Evolutionary conservation across 2,888 invertebrate genomes (phyloP), one percentile per base, ranked within the genome.

Genomic region (Galeopsomyia nigrocyanea): DNA sequence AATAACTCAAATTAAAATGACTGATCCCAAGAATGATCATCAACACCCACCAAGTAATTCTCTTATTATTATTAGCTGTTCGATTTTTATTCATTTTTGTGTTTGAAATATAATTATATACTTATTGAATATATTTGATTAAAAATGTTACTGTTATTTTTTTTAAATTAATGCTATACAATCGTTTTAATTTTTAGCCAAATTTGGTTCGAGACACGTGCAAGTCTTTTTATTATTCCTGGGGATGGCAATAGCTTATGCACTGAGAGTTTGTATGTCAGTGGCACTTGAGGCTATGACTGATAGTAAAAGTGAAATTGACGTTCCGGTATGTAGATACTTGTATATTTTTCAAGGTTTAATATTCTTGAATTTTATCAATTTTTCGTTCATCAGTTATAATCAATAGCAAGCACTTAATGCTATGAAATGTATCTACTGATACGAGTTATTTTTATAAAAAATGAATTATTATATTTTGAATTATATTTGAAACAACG

Each of bases 261-360:
- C 87, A 21, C 81, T 90, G 46, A 86, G 91, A 17, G 88, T 89
- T 19, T 88, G 89, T 78, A 86, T 88, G 76, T 89, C 89, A 0
- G 84, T 90, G 0, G 89, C 89, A 0, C 86, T 91, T 7, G 86
- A 90, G 0, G 88, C 90, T 0, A 87, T 90, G 82, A 87, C 88
- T 68, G 77, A 64, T 50, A 57, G 50, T 58, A 22, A 62, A 19
- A 39, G 65, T 10, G 22, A 50, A 1, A 66, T 69, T 66, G 22
- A 63, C 22, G 49, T 69, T 56, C 72, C 69, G 46, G 75, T 73
- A 64, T 2, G 71, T 71, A 21, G 6, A 62, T 49, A 17, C 9
- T 21, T 6, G n/a, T n/a, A 26, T 26, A 26, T 26, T 26, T 26
- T 26, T 26, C 26, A 26, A 26, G 5, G 26, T 5, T 5, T 5